phyloP scores from a whole-genome alignment of 2,888 invertebrate genomes.

The Oithona nana region DNA sequence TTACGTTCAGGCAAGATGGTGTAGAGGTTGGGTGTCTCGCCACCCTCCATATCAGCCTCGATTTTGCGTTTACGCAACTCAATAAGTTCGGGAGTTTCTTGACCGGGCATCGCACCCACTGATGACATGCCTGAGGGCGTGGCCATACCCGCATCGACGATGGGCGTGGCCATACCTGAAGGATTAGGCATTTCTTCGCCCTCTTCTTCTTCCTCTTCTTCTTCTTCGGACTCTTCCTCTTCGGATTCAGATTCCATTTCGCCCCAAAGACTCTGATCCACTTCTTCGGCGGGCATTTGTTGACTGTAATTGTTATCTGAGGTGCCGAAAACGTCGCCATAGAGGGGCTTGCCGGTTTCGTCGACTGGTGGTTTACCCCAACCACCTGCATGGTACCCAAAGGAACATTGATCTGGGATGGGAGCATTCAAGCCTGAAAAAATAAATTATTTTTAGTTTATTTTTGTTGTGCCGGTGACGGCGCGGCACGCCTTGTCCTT shows the following conservation, averaged over 20 bases:
- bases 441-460: too few relatives aligned
- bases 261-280: conserved; percentile 90
- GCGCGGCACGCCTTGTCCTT: too few relatives aligned
- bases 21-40: conserved; percentile 73
- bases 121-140: conserved; percentile 92
- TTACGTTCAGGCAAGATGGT: conserved; percentile 88
- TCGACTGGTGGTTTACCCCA: conserved; percentile 99
- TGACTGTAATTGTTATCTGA: conserved; percentile 22
- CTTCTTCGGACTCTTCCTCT: conserved; percentile 42
- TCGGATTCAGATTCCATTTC: conserved; percentile 83
- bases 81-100: conserved; percentile 97
- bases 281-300: conserved; percentile 24
- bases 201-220: conserved; percentile 38
- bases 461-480: too few relatives aligned
- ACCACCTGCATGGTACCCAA: conserved; percentile 97
- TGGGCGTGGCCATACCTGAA: conserved; percentile 31
- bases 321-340: conserved; percentile 95
- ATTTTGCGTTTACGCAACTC: conserved; percentile 91
- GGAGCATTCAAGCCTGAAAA: conserved; percentile 96
- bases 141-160: conserved; percentile 55
- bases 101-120: conserved; percentile 41
- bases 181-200: conserved; percentile 31
- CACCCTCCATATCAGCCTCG: conserved; percentile 84
- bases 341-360: conserved; percentile 87
- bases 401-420: conserved; percentile 89